These are phyloP conservation scores for Euproctis similis DNA, from an alignment of 2,888 invertebrate genomes.

Conservation along the genomic window DNA sequence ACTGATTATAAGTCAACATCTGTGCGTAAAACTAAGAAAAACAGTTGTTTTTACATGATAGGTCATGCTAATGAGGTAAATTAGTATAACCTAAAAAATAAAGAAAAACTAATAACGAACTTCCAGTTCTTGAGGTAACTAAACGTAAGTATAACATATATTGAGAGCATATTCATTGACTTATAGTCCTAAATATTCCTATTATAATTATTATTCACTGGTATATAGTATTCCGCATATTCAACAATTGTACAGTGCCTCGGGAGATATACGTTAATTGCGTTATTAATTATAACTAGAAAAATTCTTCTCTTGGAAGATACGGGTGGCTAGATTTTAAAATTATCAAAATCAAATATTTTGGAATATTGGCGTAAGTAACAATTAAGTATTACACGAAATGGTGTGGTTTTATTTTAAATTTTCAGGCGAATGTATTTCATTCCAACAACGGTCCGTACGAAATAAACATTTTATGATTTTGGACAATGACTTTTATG, in stretches of 20 bases:
- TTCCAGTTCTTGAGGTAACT: conserved; percentile 72
- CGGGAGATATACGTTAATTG: conserved; percentile 20
- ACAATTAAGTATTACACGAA: too few relatives aligned
- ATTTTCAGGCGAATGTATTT: too few relatives aligned
- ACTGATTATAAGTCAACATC: conserved; percentile 27
- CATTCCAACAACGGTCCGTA: too few relatives aligned
- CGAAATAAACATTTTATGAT: too few relatives aligned
- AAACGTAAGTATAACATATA: conserved; percentile 58
- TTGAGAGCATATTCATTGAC: conserved; percentile 55
- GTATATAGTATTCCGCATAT: conserved; percentile 48
- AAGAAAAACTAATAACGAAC: conserved; percentile 59
- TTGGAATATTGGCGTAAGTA: too few relatives aligned
- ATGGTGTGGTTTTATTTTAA: too few relatives aligned
- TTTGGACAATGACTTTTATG: too few relatives aligned
- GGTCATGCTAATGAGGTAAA: conserved; percentile 68
- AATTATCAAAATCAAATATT: too few relatives aligned
- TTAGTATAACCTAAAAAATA: conserved; percentile 42
- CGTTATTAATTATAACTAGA: too few relatives aligned
- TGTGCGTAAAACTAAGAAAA: conserved; percentile 30
- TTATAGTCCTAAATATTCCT: conserved; percentile 66
- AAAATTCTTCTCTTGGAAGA: too few relatives aligned
- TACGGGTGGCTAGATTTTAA: too few relatives aligned
- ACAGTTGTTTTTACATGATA: conserved; percentile 55
- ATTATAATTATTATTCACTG: conserved; percentile 55
- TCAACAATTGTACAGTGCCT: conserved; percentile 47